phyloP scores from a whole-genome alignment of 2,797 vertebrate genomes.

The Coendou prehensilis region DNA sequence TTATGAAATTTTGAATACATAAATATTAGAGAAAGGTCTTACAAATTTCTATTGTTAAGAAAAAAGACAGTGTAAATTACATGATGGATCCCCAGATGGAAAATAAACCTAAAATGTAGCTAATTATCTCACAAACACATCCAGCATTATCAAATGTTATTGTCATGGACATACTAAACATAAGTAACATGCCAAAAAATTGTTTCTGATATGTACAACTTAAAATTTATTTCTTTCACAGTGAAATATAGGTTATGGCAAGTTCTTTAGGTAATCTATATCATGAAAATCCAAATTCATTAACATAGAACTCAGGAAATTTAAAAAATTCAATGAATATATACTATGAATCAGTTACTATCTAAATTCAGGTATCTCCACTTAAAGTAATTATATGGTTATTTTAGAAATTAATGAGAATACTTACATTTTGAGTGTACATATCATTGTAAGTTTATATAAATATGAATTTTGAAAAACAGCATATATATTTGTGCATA shows the following conservation, averaged over 20 bases:
- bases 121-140: slow-evolving; percentile 4
- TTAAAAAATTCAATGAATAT: not conserved
- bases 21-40: not conserved
- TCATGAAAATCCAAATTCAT: not conserved
- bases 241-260: not conserved
- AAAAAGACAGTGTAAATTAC: not conserved
- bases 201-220: not conserved
- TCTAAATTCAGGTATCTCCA: not conserved
- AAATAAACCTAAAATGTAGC: slow-evolving; percentile 23
- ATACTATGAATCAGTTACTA: not conserved
- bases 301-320: not conserved
- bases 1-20: not conserved
- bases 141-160: not conserved
- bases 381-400: not conserved
- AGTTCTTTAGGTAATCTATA: not conserved
- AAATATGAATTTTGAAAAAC: not conserved
- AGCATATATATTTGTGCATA: not conserved
- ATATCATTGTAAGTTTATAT: not conserved
- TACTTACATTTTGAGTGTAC: not conserved
- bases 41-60: not conserved
- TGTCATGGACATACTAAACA: not conserved
- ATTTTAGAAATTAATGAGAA: not conserved
- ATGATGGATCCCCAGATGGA: not conserved
- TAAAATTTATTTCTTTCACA: slow-evolving; percentile 17
- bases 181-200: not conserved